Percentiles rank a stretch among this genome's conserved stretches.
Evolutionary conservation across 2,113 vertebrate species (phyloP).

Genomic region (Pomatostomus ruficeps): DNA sequence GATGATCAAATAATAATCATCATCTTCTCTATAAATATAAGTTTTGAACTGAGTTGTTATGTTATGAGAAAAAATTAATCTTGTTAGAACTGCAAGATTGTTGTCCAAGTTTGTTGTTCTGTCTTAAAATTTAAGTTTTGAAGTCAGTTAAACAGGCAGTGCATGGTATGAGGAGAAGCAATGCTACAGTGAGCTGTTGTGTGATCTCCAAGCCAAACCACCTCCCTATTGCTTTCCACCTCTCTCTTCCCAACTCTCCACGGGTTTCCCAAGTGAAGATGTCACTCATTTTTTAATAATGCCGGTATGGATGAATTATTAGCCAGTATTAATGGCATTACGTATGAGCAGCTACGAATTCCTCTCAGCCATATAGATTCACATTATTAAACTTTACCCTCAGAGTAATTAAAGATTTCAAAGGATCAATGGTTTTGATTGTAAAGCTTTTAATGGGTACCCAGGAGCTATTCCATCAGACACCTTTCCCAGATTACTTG

Average conservation of each 20-base stretch:
- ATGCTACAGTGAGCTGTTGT: neutral
- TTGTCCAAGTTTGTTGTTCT: neutral
- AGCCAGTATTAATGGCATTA: neutral
- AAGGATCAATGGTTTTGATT: neutral
- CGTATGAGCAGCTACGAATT: neutral
- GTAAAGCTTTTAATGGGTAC: neutral
- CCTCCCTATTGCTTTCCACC: neutral
- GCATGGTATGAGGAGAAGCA: neutral
- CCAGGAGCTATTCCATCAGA: neutral
- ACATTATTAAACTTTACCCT: neutral
- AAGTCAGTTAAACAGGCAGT: neutral
- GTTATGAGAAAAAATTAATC: neutral
- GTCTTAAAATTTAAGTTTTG: neutral
- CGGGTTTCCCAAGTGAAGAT: neutral
- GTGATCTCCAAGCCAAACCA: neutral
- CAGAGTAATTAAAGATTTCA: constrained; percentile 9
- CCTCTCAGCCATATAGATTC: neutral
- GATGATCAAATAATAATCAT: neutral
- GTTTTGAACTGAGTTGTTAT: neutral
- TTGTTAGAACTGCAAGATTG: neutral
- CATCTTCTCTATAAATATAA: neutral
- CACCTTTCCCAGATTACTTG: neutral
- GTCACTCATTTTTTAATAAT: neutral
- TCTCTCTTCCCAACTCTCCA: neutral
- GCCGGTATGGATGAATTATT: neutral